A percentile compares a stretch with the other conserved stretches of the same genome.
These are phyloP conservation scores for Drosophila rellima DNA, from an alignment of 2,888 invertebrate species.

Conservation along the genomic window DNA sequence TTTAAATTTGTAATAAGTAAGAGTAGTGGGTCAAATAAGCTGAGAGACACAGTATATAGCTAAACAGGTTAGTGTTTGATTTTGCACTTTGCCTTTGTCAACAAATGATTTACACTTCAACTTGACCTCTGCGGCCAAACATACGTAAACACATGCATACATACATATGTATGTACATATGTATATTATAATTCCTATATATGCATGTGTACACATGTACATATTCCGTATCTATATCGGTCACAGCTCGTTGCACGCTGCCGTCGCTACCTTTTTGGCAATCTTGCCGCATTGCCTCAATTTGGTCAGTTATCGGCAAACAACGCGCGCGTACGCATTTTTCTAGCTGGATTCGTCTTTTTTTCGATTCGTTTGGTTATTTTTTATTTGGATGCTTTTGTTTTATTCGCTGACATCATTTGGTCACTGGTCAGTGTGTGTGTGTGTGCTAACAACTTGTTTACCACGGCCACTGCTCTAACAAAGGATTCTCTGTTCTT, in stretches of 20 bases:
- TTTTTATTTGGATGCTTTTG: conserved; percentile 21
- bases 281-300: conserved; percentile 53
- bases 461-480: conserved; percentile 48
- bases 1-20: background rate
- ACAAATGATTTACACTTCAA: conserved; percentile 54
- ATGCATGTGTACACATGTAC: background rate
- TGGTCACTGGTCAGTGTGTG: conserved; percentile 31
- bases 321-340: conserved; percentile 78
- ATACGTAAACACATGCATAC: background rate
- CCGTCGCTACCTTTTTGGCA: conserved; percentile 52
- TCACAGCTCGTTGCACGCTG: conserved; percentile 58
- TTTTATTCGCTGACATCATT: conserved; percentile 70
- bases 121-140: conserved; percentile 64
- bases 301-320: conserved; percentile 73
- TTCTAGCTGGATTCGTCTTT: conserved; percentile 42
- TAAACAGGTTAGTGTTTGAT: conserved; percentile 27
- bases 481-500: conserved; percentile 39
- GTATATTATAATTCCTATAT: background rate
- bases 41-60: background rate
- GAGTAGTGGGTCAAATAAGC: background rate
- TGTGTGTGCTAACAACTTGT: conserved; percentile 33
- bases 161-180: conserved; percentile 4
- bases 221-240: conserved; percentile 47
- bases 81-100: conserved; percentile 56
- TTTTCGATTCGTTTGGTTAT: conserved; percentile 27